phyloP scores from a whole-genome alignment of 1,140 invertebrate genomes.

The Tetramorium parvispinum region DNA sequence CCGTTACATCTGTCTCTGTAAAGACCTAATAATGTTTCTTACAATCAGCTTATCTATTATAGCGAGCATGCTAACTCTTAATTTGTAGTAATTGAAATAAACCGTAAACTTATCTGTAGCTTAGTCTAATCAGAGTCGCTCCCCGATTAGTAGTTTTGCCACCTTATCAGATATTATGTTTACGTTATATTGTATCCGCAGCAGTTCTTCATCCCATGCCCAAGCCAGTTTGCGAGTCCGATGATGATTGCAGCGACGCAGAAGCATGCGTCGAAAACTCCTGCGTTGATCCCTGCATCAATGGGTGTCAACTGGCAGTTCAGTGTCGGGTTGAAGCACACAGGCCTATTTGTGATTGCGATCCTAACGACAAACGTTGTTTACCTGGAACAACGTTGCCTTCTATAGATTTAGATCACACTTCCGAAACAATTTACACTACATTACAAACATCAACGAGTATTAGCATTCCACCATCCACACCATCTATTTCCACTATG shows the following conservation, averaged over 20 bases:
- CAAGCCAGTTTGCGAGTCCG: slow-evolving; percentile 86
- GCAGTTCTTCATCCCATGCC: slow-evolving; percentile 83
- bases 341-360: slow-evolving; percentile 86
- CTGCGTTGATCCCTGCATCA: slow-evolving; percentile 89
- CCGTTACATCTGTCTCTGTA: slow-evolving; percentile 85
- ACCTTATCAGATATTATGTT: slow-evolving; percentile 51
- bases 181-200: slow-evolving; percentile 86
- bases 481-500: not conserved
- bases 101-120: slow-evolving; percentile 62
- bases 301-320: slow-evolving; percentile 87
- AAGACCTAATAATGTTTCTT: slow-evolving; percentile 76
- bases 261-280: slow-evolving; percentile 88
- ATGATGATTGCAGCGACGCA: slow-evolving; percentile 89
- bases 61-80: slow-evolving; percentile 73
- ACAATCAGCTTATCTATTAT: slow-evolving; percentile 70
- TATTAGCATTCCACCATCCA: not conserved
- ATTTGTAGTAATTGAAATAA: slow-evolving; percentile 70
- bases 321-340: slow-evolving; percentile 87
- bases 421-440: not conserved
- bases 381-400: slow-evolving; percentile 10
- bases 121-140: slow-evolving; percentile 68
- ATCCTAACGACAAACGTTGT: slow-evolving; percentile 64
- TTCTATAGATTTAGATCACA: slow-evolving; percentile 28
- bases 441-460: slow-evolving; percentile 32
- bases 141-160: slow-evolving; percentile 63